phyloP scores from a whole-genome alignment of 2,797 vertebrate species.

The Clarias laeviceps region DNA sequence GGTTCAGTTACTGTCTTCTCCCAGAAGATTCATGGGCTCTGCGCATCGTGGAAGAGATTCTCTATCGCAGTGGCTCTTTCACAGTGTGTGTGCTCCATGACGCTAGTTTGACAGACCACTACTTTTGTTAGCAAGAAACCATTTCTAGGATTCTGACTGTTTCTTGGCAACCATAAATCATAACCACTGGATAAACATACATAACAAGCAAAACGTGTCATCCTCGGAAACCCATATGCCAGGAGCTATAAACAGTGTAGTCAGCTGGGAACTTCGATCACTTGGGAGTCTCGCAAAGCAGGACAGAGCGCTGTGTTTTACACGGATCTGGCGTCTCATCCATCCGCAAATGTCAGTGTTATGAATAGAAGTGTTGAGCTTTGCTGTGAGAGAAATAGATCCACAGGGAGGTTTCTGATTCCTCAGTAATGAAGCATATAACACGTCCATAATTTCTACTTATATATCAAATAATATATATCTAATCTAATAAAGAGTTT shows the following conservation, averaged over 20 bases:
- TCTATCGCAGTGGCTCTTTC: neutral
- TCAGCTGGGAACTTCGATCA: conserved; percentile 34
- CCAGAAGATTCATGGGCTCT: neutral
- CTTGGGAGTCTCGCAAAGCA: conserved; percentile 35
- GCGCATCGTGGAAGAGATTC: neutral
- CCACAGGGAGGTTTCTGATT: conserved; percentile 1
- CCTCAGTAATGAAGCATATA: conserved; percentile 28
- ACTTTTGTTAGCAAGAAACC: neutral
- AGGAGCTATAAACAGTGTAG: conserved; percentile 40
- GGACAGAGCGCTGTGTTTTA: conserved; percentile 24
- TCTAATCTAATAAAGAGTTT: neutral
- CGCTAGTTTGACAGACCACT: conserved; percentile 12
- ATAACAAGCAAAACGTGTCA: conserved; percentile 47
- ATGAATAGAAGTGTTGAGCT: conserved; percentile 38
- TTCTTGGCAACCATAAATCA: conserved; percentile 50
- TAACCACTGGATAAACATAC: conserved; percentile 48
- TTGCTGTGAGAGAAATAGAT: conserved; percentile 4
- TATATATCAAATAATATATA: neutral
- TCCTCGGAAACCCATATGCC: conserved; percentile 45
- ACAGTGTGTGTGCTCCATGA: neutral
- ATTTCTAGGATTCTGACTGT: conserved; percentile 38
- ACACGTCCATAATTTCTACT: neutral
- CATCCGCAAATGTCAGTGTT: conserved; percentile 34
- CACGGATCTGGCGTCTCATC: conserved; percentile 38
- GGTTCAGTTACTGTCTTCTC: neutral